phyloP scores from a whole-genome alignment of 2,113 vertebrate species.

The Myrmecophaga tridactyla region DNA sequence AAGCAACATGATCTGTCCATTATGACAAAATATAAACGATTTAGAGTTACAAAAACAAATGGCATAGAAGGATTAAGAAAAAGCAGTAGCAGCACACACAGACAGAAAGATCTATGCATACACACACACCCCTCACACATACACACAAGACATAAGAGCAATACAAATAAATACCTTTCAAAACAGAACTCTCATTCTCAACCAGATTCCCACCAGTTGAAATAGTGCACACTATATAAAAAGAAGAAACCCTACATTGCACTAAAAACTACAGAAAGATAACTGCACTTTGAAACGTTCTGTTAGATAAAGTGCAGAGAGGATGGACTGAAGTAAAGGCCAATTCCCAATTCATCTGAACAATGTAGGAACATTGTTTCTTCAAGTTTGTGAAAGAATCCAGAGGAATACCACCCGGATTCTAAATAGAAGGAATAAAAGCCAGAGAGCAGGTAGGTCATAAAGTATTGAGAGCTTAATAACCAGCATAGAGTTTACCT shows the following conservation, averaged over 20 bases:
- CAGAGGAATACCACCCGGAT: not conserved
- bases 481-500: no score
- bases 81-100: not conserved
- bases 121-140: not conserved
- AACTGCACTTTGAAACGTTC: not conserved
- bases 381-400: not conserved
- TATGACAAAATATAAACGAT: slow-evolving; percentile 28
- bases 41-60: not conserved
- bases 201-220: not conserved
- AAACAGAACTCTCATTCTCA: not conserved
- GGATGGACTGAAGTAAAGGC: not conserved
- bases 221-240: not conserved
- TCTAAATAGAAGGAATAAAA: not conserved
- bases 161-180: not conserved
- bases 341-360: not conserved
- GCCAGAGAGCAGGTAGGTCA: not conserved
- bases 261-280: not conserved
- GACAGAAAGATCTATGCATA: not conserved
- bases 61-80: not conserved
- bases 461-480: not conserved
- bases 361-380: not conserved
- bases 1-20: not conserved
- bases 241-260: not conserved
- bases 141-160: not conserved
- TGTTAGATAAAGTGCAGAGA: not conserved